Conservation (phyloP, 2,113 vertebrate genomes). For the Petroica traversi region DNA sequence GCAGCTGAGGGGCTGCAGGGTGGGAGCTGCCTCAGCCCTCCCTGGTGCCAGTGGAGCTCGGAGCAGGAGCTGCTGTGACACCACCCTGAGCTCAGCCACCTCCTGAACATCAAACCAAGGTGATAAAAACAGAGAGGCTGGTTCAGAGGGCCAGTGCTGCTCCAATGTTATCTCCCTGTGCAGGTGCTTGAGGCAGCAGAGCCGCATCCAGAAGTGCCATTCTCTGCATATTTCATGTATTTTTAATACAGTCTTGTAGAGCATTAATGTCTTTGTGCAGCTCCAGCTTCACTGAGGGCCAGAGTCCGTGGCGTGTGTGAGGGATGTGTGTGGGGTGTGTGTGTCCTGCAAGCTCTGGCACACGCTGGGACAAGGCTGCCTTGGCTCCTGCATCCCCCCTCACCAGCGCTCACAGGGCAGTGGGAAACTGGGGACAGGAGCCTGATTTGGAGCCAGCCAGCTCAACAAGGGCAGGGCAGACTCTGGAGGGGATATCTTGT, state of each 20-base stretch:
- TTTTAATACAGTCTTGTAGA: background rate
- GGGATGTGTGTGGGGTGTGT: rapidly evolving
- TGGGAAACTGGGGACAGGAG: rapidly evolving
- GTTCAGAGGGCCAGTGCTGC: background rate
- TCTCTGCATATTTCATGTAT: background rate
- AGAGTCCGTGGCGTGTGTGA: rapidly evolving
- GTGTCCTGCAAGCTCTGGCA: background rate
- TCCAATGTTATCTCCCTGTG: background rate
- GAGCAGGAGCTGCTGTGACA: background rate
- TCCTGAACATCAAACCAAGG: background rate
- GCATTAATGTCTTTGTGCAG: background rate
- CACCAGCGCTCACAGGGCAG: rapidly evolving
- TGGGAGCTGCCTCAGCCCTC: background rate
- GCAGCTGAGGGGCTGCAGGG: background rate
- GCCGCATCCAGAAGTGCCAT: background rate
- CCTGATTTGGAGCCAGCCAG: background rate
- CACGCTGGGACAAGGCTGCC: background rate
- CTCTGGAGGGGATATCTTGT: rapidly evolving
- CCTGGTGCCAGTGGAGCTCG: rapidly evolving
- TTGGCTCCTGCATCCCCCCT: background rate
- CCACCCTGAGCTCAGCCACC: rapidly evolving
- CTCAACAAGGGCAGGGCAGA: rapidly evolving
- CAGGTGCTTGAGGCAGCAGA: background rate
- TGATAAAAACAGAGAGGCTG: background rate
- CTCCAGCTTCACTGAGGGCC: rapidly evolving